Evolutionary conservation across 2,888 invertebrate species (phyloP).

Genomic region (Megastigmus dorsalis): DNA sequence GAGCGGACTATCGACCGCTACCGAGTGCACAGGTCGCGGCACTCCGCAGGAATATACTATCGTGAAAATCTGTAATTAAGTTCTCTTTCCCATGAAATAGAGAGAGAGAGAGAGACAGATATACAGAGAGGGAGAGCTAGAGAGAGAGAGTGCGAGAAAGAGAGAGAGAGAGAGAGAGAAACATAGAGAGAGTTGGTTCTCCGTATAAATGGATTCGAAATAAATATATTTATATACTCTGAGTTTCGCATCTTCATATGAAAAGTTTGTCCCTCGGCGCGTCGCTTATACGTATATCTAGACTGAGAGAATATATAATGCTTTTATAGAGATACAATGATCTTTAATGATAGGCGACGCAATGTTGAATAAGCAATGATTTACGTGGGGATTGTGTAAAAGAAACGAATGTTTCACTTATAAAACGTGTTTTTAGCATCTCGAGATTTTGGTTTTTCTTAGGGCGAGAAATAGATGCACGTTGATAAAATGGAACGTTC

Average conservation of each 20-base stretch:
- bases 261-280: conserved; percentile 59
- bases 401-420: no score
- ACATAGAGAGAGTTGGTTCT: conserved; percentile 9
- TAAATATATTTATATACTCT: no score
- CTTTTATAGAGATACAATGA: no score
- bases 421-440: no score
- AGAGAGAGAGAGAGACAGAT: background rate
- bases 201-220: conserved; percentile 51
- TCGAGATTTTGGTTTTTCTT: no score
- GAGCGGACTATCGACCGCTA: conserved; percentile 34
- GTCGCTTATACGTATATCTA: background rate
- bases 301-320: no score
- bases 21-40: conserved; percentile 10
- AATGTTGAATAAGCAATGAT: no score
- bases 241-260: conserved; percentile 62
- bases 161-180: background rate
- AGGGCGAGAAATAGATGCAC: no score
- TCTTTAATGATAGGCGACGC: no score
- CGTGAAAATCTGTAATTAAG: conserved; percentile 65
- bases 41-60: no score
- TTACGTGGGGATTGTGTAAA: no score
- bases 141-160: background rate
- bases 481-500: no score
- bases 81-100: conserved; percentile 54
- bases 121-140: background rate